Base-by-base conservation (phyloP, 2,113 vertebrate species). In the Hemiprocne comata region DNA sequence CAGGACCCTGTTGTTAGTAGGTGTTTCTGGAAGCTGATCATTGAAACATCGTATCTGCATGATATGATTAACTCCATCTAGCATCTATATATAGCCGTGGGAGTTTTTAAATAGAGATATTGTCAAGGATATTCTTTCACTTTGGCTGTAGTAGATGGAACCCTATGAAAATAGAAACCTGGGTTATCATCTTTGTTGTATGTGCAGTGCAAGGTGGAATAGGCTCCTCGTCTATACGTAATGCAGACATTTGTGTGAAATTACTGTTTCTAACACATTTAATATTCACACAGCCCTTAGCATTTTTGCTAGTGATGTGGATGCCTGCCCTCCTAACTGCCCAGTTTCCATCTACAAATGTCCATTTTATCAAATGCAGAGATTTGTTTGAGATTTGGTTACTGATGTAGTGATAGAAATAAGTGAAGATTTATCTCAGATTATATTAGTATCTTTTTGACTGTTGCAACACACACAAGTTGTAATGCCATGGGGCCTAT, bases 11-110 rank as follows among this genome's bases (percentile, higher is more conserved):
- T 24, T 80, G 34, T 58, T 80, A 33, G 31, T 88, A 66, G 58
- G 64, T 83, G 34, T 53, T 26, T 83, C 78, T 97, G 92, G 73
- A 95, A 92, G 61, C 20, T 92, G 60, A 87, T 94, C 71, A 83
- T 9, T 87, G 85, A 79, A 83, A 61, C 38, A 26, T 24, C 16
- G 55, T 86, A 80, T 70, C 85, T 80, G 21, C 17, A 7, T 38
- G 13, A 54, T 86, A 67, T 28, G 42, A 67, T 88, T 77, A 86
- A 60, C 69, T 93, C 33, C 33, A 86, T 76, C 51, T 84, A 70
- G 18, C 31, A 65, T 85, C 75, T 88, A 26, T 76, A 54, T 88
- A 57, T 89, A 84, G 71, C 60, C 3, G 0, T 28, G 28, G 31
- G 46, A 12, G 2, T 5, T n/a, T 80, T 65, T 51, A 19, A 62